Percentiles rank a stretch among this genome's conserved stretches.
Evolutionary conservation across 1,140 invertebrate genomes (phyloP).

Genomic region (Diplogasteroides magnus): DNA sequence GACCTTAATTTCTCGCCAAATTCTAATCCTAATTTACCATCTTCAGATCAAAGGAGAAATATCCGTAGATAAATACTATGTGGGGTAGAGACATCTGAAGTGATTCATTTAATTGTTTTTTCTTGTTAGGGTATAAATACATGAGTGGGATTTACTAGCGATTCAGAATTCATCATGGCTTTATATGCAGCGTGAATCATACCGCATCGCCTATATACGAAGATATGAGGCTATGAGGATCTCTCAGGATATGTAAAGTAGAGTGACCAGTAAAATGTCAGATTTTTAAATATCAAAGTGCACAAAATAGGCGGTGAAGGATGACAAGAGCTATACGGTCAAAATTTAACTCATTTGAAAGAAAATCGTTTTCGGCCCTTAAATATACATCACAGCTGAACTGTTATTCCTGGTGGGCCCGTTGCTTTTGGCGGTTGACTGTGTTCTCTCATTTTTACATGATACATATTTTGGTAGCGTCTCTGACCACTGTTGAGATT

Average conservation of each 20-base stretch:
- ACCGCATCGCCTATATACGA: conserved; percentile 50
- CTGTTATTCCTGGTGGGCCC: too few relatives aligned
- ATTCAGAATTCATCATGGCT: too few relatives aligned
- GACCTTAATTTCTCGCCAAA: background rate
- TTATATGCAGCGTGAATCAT: background rate
- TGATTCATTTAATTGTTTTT: background rate
- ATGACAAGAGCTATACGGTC: too few relatives aligned
- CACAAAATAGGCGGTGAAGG: too few relatives aligned
- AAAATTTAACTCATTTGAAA: too few relatives aligned
- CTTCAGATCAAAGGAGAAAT: conserved; percentile 48
- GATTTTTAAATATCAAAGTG: too few relatives aligned
- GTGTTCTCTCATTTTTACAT: too few relatives aligned
- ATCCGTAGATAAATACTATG: conserved; percentile 61
- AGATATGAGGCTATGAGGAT: conserved; percentile 47
- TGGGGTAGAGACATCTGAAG: conserved; percentile 64
- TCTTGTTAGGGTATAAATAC: background rate
- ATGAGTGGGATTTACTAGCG: too few relatives aligned
- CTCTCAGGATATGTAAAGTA: conserved; percentile 49
- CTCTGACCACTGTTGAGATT: too few relatives aligned
- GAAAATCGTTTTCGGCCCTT: background rate
- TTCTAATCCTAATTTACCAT: background rate
- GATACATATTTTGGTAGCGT: too few relatives aligned
- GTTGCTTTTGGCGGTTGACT: too few relatives aligned
- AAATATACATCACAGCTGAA: too few relatives aligned
- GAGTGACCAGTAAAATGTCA: conserved; percentile 9